Base-by-base conservation (phyloP, 2,888 invertebrate genomes). In the Toxonevra muliebris region DNA sequence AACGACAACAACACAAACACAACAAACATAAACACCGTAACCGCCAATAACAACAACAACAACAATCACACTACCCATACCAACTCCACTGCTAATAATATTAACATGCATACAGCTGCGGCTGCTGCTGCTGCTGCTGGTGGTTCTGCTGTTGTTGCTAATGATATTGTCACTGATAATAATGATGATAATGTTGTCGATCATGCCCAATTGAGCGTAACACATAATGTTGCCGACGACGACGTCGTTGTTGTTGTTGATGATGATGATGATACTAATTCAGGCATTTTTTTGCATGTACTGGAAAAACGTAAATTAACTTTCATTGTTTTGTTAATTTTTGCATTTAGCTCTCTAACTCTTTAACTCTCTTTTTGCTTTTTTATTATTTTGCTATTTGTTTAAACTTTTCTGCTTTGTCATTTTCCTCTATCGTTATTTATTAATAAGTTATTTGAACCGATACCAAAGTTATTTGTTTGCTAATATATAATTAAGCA, bases 191-290 rank as follows among this genome's bases (percentile, higher is more conserved):
- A 13, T 48, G 53, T 48, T 30, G 65, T 17, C 52, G 42, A 66
- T 43, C 66, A 52, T 45, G n/a, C 52, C 64, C 63, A 60, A 41
- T 68, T 55, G 55, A 59, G 63, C 59, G 68, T 61, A 68, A 68
- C 68, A 55, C 48, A 61, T 60, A 30, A 30, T 30, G 30, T 30
- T 30, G 30, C 30, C 30, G 52, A 54, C 65, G 52, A 60, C 57
- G 61, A 42, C 19, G 17, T 11, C 13, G 9, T 41, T 61, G 45
- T 41, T 15, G 50, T 50, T n/a, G 58, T 50, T 42, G 20, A 19
- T 48, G 17, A 8, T 62, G 30, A 12, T 53, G 19, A 50, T 45
- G 11, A 10, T 48, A 60, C 60, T 60, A 60, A 60, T 48, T 20
- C 45, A 19, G 17, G 20, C 48, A n/a, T 60, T 45, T n/a, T n/a